Conservation (phyloP, 2,113 vertebrate species). For the Zapornia atra region DNA sequence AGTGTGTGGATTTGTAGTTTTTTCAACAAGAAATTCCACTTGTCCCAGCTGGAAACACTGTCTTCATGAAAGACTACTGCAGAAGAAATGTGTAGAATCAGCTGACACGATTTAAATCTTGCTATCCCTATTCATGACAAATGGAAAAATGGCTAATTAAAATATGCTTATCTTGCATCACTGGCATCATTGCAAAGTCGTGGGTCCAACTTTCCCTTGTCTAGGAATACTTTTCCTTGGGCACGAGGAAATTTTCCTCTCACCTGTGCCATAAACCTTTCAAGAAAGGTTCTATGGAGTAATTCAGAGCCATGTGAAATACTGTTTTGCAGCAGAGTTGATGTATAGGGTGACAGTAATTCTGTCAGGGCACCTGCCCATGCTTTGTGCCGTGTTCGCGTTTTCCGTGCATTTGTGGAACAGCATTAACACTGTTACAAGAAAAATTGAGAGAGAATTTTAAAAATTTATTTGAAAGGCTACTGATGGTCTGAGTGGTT, state of each 20-base stretch:
- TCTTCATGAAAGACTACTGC: not conserved
- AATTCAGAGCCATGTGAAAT: not conserved
- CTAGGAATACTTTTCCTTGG: constrained; percentile 45
- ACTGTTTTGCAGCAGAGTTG: not conserved
- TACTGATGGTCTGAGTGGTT: not conserved
- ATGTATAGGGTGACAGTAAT: not conserved
- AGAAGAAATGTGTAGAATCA: not conserved
- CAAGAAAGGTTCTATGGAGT: not conserved
- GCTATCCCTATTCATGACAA: not conserved
- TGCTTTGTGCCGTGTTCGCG: not conserved
- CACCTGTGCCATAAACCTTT: constrained; percentile 20
- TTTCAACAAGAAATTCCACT: not conserved
- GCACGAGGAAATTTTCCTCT: constrained; percentile 17
- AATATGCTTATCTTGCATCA: constrained; percentile 29
- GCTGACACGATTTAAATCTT: not conserved
- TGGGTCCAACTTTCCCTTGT: not conserved
- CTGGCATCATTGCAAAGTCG: not conserved
- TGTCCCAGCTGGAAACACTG: not conserved
- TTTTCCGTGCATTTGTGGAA: not conserved
- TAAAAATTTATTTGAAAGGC: not conserved
- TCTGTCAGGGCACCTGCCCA: not conserved
- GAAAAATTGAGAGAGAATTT: not conserved
- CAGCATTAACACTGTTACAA: not conserved
- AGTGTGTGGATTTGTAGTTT: not conserved
- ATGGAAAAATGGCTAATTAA: constrained; percentile 43